Percentiles rank a stretch among this genome's conserved stretches.
Conservation (phyloP, 2,888 invertebrate species). For the Drosophila yooni region DNA sequence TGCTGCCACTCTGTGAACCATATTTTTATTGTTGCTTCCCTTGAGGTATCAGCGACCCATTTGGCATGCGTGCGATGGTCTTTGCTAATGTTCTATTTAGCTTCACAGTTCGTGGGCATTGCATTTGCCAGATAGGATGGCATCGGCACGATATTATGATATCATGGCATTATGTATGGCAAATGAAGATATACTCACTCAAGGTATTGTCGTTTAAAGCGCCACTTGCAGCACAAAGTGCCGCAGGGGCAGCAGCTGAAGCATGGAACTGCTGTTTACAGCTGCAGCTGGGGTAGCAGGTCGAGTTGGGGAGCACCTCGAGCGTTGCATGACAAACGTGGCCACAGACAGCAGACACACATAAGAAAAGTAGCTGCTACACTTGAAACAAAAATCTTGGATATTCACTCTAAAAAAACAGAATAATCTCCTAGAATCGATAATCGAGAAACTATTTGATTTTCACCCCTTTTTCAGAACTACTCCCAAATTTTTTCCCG, state of each 20-base stretch:
- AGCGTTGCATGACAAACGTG: conserved; percentile 64
- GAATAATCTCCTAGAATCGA: background rate
- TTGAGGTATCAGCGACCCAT: conserved; percentile 6
- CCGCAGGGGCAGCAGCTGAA: background rate
- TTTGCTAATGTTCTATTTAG: conserved; percentile 63
- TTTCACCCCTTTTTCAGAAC: background rate
- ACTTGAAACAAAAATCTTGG: background rate
- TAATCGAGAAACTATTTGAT: background rate
- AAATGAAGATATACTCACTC: conserved; percentile 44
- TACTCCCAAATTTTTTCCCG: background rate
- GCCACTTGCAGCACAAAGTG: conserved; percentile 27
- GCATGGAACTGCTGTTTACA: conserved; percentile 1
- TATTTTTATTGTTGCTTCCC: conserved; percentile 40
- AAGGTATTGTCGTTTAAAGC: conserved; percentile 49
- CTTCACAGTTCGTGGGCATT: conserved; percentile 39
- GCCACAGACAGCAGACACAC: conserved; percentile 49
- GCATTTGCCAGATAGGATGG: conserved; percentile 49
- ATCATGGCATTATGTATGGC: conserved; percentile 55
- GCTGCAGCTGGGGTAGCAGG: background rate
- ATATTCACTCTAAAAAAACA: background rate
- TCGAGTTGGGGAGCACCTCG: conserved; percentile 1
- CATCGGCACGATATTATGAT: conserved; percentile 64
- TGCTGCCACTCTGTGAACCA: conserved; percentile 29
- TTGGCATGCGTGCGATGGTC: conserved; percentile 28
- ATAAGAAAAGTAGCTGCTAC: conserved; percentile 52